Base-by-base conservation (phyloP, 2,113 vertebrate species). In the Excalfactoria chinensis region DNA sequence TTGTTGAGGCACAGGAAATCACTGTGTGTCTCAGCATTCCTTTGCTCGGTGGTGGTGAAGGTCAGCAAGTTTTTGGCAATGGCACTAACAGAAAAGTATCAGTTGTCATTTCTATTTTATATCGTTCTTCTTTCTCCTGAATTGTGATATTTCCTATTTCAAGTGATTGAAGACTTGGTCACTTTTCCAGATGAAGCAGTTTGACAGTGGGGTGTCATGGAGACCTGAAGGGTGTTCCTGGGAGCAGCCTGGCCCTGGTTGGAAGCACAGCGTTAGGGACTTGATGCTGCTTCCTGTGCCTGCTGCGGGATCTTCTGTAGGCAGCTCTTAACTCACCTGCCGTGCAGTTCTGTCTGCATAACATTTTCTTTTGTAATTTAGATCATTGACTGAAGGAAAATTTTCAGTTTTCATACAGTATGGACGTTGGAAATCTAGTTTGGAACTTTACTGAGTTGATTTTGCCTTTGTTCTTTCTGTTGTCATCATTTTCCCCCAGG, bases 21-120 rank as follows among this genome's bases (percentile, higher is more conserved):
- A 0, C 12, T 0, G 1, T 48, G 76, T 56, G 22, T 34, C 64
- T 81, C 14, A 3, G 35, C 9, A 1, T 62, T 40, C 26, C 2
- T 11, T 55, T 62, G 18, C 76, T 75, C 16, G 2, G 64, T 8
- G 23, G 4, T 37, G 69, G n/a, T 62, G 75, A 73, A 68, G 68
- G 41, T 41, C 77, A 53, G 51, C 30, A 40, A 20, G 51, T 8
- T 62, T 63, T 80, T 87, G 82, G 55, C 53, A 37, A 83, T 91
- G 83, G 26, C 53, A 18, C 40, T 6, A 26, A 62, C 74, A 19
- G 0, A 81, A 71, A 86, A 63, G 35, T 8, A 40, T 30, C 55
- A 77, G 37, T 6, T 44, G 49, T 48, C 1, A 23, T 7, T 7
- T 18, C 51, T 21, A 5, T 53, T 48, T 15, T 56, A 8, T 84